These are phyloP conservation scores for Drosophila affinis DNA, from an alignment of 2,888 invertebrate species.

Conservation along the genomic window DNA sequence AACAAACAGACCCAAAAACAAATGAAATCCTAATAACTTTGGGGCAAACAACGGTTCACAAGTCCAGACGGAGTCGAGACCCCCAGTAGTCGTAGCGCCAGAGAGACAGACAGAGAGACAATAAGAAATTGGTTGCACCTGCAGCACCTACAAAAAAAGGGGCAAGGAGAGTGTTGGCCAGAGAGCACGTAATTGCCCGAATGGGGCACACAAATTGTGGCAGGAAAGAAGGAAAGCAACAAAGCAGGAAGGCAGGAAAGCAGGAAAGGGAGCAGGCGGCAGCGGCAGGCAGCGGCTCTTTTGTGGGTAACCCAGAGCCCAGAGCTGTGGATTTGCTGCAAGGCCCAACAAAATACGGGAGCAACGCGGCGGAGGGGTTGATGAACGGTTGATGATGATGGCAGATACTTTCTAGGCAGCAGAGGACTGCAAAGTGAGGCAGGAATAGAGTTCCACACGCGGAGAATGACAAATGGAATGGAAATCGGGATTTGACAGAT, in stretches of 20 bases:
- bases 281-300: neutral
- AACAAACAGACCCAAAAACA: conserved; percentile 7
- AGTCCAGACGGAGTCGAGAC: conserved; percentile 3
- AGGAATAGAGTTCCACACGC: neutral
- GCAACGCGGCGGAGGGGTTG: neutral
- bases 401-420: neutral
- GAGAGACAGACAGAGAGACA: conserved; percentile 29
- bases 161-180: neutral
- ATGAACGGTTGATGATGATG: conserved; percentile 9
- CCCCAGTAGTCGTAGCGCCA: neutral
- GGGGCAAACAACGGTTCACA: conserved; percentile 2
- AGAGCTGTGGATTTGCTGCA: conserved; percentile 30
- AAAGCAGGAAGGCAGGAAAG: neutral
- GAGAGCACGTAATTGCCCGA: conserved; percentile 49
- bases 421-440: neutral
- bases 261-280: conserved; percentile 43
- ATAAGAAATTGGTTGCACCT: conserved; percentile 58
- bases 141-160: conserved; percentile 34
- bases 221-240: conserved; percentile 39
- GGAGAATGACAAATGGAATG: conserved; percentile 2
- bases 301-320: conserved; percentile 62
- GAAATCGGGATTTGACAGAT: neutral
- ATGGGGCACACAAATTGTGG: conserved; percentile 38
- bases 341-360: conserved; percentile 2
- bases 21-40: conserved; percentile 29